These are phyloP conservation scores for Megaceryle alcyon DNA, from an alignment of 2,797 vertebrate genomes.

Conservation along the genomic window DNA sequence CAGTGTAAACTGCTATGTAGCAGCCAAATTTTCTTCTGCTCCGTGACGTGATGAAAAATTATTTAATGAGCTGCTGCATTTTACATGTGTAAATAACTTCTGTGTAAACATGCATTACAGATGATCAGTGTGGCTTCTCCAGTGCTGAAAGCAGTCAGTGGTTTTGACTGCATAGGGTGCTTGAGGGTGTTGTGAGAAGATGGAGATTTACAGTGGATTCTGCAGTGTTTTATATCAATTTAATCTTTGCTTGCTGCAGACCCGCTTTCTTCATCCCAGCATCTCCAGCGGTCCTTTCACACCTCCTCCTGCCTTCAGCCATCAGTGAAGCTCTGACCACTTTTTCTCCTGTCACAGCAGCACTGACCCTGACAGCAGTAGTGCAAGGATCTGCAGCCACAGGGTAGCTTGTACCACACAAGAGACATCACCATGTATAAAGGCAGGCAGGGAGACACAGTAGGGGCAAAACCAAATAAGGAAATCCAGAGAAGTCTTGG, in stretches of 20 bases:
- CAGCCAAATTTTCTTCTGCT: constrained; percentile 39
- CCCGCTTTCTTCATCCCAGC: background rate
- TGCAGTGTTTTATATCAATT: background rate
- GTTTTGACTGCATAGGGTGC: background rate
- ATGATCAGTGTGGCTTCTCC: constrained; percentile 24
- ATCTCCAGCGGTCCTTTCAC: background rate
- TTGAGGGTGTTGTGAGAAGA: background rate
- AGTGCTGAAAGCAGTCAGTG: constrained; percentile 1
- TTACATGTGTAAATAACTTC: constrained; percentile 44
- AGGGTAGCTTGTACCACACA: rapidly evolving
- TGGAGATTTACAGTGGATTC: background rate
- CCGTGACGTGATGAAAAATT: background rate
- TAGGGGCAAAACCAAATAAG: background rate
- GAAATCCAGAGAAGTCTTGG: background rate
- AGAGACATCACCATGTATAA: background rate
- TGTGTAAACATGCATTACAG: background rate
- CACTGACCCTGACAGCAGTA: background rate
- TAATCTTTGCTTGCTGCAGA: background rate
- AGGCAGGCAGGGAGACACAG: rapidly evolving
- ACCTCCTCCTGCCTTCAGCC: background rate
- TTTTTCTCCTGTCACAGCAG: rapidly evolving
- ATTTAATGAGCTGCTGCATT: constrained; percentile 27
- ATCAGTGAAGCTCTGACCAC: background rate
- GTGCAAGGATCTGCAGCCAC: background rate
- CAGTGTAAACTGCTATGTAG: background rate